These are phyloP conservation scores for Dasyurus viverrinus DNA, from an alignment of 2,113 vertebrate genomes.

Conservation along the genomic window DNA sequence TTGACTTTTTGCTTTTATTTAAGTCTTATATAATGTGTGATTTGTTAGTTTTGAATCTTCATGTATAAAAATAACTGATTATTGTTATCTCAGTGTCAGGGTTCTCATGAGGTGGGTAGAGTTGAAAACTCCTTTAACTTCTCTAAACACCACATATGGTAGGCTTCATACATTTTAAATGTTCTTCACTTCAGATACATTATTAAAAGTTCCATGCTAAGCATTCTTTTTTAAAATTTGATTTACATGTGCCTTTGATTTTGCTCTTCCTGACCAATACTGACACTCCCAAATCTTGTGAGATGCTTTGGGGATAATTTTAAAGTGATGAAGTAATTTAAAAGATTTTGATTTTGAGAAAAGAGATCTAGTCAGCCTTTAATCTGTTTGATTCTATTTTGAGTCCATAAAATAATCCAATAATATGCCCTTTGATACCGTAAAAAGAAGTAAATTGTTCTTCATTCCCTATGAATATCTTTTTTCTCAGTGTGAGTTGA, in stretches of 20 bases:
- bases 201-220: background rate
- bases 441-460: background rate
- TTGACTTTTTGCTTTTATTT: no score
- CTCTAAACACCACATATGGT: background rate
- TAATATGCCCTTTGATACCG: background rate
- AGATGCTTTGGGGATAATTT: background rate
- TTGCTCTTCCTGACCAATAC: background rate
- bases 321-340: background rate
- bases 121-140: background rate
- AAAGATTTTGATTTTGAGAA: background rate
- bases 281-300: slow-evolving; percentile 11
- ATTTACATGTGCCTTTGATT: background rate
- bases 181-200: background rate
- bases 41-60: background rate
- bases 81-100: background rate
- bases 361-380: background rate
- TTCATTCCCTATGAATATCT: background rate
- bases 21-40: background rate
- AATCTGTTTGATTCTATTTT: background rate
- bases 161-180: background rate
- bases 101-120: background rate
- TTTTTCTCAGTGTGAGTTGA: background rate
- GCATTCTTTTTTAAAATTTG: slow-evolving; percentile 8
- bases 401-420: background rate
- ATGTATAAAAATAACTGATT: background rate